Evolutionary conservation across 2,113 vertebrate genomes (phyloP).

Genomic region (Xiphorhynchus elegans): DNA sequence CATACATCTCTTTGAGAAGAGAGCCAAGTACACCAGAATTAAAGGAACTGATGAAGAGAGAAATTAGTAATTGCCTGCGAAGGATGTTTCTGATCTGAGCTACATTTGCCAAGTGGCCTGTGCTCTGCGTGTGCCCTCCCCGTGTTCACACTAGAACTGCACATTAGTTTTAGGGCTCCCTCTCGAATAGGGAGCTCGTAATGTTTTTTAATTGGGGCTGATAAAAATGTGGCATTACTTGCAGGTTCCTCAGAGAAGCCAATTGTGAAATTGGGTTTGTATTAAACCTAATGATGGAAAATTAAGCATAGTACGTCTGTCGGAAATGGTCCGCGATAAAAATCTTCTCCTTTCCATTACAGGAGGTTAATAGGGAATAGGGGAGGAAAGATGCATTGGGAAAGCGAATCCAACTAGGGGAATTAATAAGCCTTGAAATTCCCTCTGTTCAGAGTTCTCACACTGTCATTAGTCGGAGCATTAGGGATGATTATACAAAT

Average conservation of each 20-base stretch:
- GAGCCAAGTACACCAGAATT: conserved; percentile 4
- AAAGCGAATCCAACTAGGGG: conserved; percentile 69
- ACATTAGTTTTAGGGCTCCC: conserved; percentile 73
- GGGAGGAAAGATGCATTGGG: conserved; percentile 67
- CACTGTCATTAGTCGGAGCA: conserved; percentile 67
- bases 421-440: conserved; percentile 83
- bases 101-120: conserved; percentile 41
- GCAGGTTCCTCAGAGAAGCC: conserved; percentile 76
- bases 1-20: neutral
- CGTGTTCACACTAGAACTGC: conserved; percentile 34
- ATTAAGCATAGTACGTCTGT: conserved; percentile 76
- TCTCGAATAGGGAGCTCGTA: conserved; percentile 55
- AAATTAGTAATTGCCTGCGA: conserved; percentile 43
- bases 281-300: conserved; percentile 81
- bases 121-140: conserved; percentile 51
- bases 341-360: conserved; percentile 72
- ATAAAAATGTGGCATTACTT: conserved; percentile 76
- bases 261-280: conserved; percentile 82
- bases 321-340: conserved; percentile 73
- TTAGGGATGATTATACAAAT: conserved; percentile 72
- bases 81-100: conserved; percentile 58
- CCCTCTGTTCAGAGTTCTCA: conserved; percentile 72
- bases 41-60: conserved; percentile 30
- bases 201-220: conserved; percentile 78
- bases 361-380: conserved; percentile 78